phyloP scores from a whole-genome alignment of 2,113 vertebrate genomes.

The Lipophrys pholis region DNA sequence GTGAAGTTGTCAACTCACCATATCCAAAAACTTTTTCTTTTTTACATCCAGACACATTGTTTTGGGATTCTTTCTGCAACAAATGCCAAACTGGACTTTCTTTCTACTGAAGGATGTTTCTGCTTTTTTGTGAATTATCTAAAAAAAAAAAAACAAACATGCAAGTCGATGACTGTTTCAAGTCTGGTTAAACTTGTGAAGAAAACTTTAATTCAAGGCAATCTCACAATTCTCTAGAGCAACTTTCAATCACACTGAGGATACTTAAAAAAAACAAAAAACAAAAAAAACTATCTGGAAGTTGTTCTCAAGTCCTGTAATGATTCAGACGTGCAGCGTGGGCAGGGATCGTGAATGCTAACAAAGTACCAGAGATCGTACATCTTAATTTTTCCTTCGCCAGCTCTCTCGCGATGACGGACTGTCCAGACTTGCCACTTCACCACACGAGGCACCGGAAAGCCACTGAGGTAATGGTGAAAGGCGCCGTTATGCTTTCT shows the following conservation, averaged over 20 bases:
- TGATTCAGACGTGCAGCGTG: background rate
- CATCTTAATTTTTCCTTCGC: slow-evolving; percentile 27
- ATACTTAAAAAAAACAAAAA: too few relatives aligned
- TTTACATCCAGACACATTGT: slow-evolving; percentile 45
- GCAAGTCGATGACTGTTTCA: too few relatives aligned
- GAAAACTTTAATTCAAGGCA: too few relatives aligned
- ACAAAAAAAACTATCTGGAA: background rate
- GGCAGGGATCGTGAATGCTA: background rate
- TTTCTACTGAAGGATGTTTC: too few relatives aligned
- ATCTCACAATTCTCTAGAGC: too few relatives aligned
- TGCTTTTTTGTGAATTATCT: too few relatives aligned
- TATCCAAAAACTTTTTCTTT: slow-evolving; percentile 37
- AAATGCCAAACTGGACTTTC: slow-evolving; percentile 23
- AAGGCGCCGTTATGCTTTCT: slow-evolving; percentile 24
- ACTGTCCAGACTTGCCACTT: slow-evolving; percentile 38
- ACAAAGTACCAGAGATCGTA: slow-evolving; percentile 4
- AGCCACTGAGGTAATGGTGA: slow-evolving; percentile 53
- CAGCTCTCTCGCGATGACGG: slow-evolving; percentile 8
- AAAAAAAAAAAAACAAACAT: too few relatives aligned
- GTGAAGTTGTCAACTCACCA: slow-evolving; percentile 24
- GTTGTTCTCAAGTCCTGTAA: too few relatives aligned
- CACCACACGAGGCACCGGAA: slow-evolving; percentile 44
- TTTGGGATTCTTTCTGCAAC: slow-evolving; percentile 40
- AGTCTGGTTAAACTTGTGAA: too few relatives aligned
- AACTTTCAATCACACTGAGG: too few relatives aligned